Conservation (phyloP, 2,888 invertebrate genomes). For the Cyaniris semiargus region DNA sequence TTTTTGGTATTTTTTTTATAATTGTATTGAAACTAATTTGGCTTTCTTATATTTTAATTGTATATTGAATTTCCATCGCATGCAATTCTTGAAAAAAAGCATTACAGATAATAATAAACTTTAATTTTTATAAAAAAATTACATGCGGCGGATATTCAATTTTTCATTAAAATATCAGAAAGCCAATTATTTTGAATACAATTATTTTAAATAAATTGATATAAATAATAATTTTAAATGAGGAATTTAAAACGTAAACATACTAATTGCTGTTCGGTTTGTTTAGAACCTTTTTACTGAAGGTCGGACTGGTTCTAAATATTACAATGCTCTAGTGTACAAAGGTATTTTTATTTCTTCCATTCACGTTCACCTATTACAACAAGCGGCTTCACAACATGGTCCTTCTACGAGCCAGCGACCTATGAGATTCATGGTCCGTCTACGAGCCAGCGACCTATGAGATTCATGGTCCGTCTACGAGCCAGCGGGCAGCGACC, state of each 20-base stretch:
- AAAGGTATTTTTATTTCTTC: no score
- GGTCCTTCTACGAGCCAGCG: no score
- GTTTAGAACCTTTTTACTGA: no score
- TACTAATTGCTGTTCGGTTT: slow-evolving; percentile 6
- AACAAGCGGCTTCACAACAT: no score
- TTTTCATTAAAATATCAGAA: background rate
- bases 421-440: no score
- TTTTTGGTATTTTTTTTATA: background rate
- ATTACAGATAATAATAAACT: no score
- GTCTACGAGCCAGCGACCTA: no score
- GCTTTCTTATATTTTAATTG: background rate
- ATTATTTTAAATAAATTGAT: background rate
- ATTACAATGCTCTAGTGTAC: no score
- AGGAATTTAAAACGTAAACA: background rate
- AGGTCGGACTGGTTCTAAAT: no score
- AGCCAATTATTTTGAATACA: background rate
- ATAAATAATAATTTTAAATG: background rate
- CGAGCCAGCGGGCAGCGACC: no score
- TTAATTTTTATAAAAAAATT: background rate
- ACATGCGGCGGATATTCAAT: background rate
- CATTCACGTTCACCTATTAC: no score
- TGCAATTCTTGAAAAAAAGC: background rate
- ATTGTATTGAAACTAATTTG: background rate
- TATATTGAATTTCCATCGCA: background rate
- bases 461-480: no score